Conservation (phyloP, 2,113 vertebrate genomes). For the Polyodon spathula region DNA sequence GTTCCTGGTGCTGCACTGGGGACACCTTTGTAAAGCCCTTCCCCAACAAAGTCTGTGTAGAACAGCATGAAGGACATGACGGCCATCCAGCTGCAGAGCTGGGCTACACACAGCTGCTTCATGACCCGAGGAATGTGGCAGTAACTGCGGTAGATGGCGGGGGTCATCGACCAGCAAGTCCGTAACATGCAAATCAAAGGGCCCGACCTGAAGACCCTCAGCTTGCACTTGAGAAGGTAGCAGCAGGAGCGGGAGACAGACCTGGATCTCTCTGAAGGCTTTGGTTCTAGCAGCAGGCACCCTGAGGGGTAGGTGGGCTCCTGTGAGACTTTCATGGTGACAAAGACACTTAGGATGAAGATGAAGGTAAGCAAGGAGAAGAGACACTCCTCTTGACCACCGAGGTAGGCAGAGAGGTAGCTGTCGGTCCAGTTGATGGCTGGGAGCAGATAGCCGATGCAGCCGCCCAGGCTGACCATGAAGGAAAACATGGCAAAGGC, state of each 20-base stretch:
- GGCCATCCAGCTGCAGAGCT: conserved; percentile 70
- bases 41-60: conserved; percentile 68
- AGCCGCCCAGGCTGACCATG: conserved; percentile 66
- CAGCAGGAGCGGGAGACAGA: conserved; percentile 43
- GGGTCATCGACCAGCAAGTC: conserved; percentile 57
- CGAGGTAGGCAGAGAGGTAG: conserved; percentile 50
- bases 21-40: conserved; percentile 59
- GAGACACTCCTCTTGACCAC: conserved; percentile 60
- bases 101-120: conserved; percentile 56
- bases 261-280: conserved; percentile 16
- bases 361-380: conserved; percentile 60
- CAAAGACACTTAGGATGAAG: conserved; percentile 52
- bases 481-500: conserved; percentile 68
- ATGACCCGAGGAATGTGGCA: conserved; percentile 56
- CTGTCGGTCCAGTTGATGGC: conserved; percentile 56
- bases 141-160: conserved; percentile 62
- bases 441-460: conserved; percentile 59
- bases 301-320: conserved; percentile 22
- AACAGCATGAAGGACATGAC: conserved; percentile 70
- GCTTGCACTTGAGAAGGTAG: conserved; percentile 43
- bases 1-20: conserved; percentile 55
- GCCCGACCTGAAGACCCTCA: conserved; percentile 38
- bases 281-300: conserved; percentile 21
- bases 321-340: conserved; percentile 61
- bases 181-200: conserved; percentile 54